A percentile compares a stretch with the other conserved stretches of the same genome.
phyloP scores from a whole-genome alignment of 2,797 vertebrate genomes.

The Gouania willdenowi region DNA sequence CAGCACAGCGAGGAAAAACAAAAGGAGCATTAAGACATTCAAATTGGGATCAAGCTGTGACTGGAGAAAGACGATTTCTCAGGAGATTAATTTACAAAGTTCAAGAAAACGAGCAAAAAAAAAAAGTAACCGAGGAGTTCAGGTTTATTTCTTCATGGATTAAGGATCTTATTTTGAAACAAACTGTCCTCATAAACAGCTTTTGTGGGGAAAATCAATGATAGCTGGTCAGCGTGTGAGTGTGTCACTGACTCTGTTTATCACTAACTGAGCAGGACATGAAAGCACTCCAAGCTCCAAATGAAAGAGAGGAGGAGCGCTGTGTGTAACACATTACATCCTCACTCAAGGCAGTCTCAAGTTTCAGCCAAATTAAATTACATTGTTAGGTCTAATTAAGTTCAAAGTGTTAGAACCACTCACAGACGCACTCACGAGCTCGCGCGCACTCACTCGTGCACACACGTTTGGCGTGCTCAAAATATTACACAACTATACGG shows the following conservation, averaged over 20 bases:
- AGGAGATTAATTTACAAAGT: no score
- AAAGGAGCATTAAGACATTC: no score
- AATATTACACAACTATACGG: conserved; percentile 8
- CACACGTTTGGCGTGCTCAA: neutral
- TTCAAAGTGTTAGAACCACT: conserved; percentile 51
- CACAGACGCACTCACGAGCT: conserved; percentile 8
- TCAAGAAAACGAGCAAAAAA: no score
- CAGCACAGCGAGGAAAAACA: no score
- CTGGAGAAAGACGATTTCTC: no score
- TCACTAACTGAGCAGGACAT: conserved; percentile 59
- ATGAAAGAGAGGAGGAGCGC: conserved; percentile 65
- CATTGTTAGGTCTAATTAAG: conserved; percentile 77
- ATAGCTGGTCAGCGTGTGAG: conserved; percentile 33
- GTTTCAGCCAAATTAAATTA: conserved; percentile 77
- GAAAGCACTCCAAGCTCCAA: conserved; percentile 62
- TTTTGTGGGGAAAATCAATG: conserved; percentile 2
- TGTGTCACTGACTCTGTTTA: conserved; percentile 42
- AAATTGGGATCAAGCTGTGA: no score
- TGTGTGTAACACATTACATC: conserved; percentile 70
- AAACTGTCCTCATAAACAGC: conserved; percentile 3
- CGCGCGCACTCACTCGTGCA: conserved; percentile 7
- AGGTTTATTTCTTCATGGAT: no score
- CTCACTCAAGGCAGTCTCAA: conserved; percentile 74
- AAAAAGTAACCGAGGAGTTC: no score
- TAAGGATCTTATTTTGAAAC: no score